Conservation (phyloP, 2,888 invertebrate species). For the Cynaeus angustus region DNA sequence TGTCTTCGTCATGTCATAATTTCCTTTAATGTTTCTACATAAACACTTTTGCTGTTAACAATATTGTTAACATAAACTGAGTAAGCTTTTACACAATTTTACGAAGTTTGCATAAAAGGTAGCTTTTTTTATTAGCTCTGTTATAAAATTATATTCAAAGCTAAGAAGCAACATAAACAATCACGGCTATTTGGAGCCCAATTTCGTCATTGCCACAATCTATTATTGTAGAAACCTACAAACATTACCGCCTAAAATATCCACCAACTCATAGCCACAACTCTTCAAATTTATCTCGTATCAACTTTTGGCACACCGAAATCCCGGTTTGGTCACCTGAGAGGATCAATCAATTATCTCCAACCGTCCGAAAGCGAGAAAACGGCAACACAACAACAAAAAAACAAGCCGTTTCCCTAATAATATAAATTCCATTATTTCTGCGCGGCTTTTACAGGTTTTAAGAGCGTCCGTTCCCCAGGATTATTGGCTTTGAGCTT, state of each 20-base stretch:
- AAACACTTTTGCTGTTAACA: too few relatives aligned
- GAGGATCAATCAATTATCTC: constrained; percentile 33
- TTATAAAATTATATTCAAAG: too few relatives aligned
- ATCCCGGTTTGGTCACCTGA: constrained; percentile 18
- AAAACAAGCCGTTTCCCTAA: constrained; percentile 30
- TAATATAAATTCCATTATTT: constrained; percentile 47
- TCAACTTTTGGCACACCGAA: not conserved
- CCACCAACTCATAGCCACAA: too few relatives aligned
- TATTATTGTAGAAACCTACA: not conserved
- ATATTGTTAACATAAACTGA: too few relatives aligned
- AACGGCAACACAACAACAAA: constrained; percentile 1
- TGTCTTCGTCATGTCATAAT: too few relatives aligned
- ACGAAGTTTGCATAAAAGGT: too few relatives aligned
- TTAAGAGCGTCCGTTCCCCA: constrained; percentile 29
- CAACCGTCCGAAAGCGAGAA: constrained; percentile 19
- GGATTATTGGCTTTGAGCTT: constrained; percentile 40
- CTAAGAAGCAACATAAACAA: not conserved
- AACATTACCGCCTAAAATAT: not conserved
- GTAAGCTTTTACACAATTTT: too few relatives aligned
- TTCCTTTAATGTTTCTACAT: too few relatives aligned
- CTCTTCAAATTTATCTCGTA: not conserved
- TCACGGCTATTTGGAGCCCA: not conserved
- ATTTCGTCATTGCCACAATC: not conserved
- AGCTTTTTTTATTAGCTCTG: too few relatives aligned
- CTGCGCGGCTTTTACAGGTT: constrained; percentile 30